These are phyloP conservation scores for Entomobrya multifasciata DNA, from an alignment of 2,888 invertebrate genomes.

Conservation along the genomic window DNA sequence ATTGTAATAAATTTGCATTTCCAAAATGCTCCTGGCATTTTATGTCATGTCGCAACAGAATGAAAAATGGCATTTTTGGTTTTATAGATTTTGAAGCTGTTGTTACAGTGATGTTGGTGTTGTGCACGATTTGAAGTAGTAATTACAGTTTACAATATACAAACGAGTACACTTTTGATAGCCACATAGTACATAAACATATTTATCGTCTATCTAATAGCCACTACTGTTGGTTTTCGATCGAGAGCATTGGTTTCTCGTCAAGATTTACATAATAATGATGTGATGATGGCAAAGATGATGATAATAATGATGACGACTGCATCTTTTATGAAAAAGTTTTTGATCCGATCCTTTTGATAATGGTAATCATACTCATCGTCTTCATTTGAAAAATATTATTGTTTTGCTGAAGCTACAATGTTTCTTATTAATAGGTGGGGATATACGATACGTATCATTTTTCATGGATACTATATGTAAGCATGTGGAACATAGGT, in stretches of 20 bases:
- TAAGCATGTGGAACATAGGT: too few relatives aligned
- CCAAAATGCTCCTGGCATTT: slow-evolving; percentile 48
- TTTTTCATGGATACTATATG: too few relatives aligned
- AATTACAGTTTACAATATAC: too few relatives aligned
- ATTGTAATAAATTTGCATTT: slow-evolving; percentile 45
- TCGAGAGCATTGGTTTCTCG: background rate
- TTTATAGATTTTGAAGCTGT: slow-evolving; percentile 18
- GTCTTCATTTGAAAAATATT: slow-evolving; percentile 37
- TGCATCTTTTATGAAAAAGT: slow-evolving; percentile 23
- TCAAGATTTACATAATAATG: background rate
- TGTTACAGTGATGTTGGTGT: background rate
- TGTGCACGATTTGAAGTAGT: slow-evolving; percentile 23
- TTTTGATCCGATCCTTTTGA: background rate
- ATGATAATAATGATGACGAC: slow-evolving; percentile 12
- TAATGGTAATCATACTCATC: slow-evolving; percentile 2
- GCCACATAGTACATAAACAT: background rate
- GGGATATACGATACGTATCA: too few relatives aligned
- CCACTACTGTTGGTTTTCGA: background rate
- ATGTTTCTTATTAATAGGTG: too few relatives aligned
- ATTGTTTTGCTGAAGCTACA: background rate
- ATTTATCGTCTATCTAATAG: background rate
- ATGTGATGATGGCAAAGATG: background rate
- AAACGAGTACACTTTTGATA: too few relatives aligned
- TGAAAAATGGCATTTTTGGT: slow-evolving; percentile 42
- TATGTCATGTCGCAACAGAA: slow-evolving; percentile 49